A percentile compares a stretch with the other conserved stretches of the same genome.
Conservation (phyloP, 1,140 invertebrate species). For the Phymorhynchus buccinoides region DNA sequence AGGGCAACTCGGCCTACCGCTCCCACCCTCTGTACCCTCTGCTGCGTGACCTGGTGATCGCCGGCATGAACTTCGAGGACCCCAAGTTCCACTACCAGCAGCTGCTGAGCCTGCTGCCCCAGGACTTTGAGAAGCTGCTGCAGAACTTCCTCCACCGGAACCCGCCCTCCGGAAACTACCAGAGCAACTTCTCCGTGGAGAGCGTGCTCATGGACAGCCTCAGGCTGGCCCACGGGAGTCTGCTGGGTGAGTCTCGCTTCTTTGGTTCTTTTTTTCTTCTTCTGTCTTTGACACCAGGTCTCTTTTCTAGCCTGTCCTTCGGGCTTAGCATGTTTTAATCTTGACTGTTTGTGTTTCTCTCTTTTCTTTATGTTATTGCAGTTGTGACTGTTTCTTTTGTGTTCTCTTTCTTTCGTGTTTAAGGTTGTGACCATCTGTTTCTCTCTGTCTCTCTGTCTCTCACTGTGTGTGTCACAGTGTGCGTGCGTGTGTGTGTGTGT, state of each 20-base stretch:
- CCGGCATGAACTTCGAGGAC: slow-evolving; percentile 71
- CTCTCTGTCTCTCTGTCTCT: too few relatives aligned
- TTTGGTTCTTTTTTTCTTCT: too few relatives aligned
- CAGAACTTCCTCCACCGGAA: slow-evolving; percentile 71
- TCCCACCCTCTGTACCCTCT: slow-evolving; percentile 72
- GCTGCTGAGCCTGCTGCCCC: slow-evolving; percentile 68
- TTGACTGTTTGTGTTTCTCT: too few relatives aligned
- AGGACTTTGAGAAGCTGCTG: slow-evolving; percentile 68
- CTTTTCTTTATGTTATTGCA: too few relatives aligned
- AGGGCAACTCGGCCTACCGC: slow-evolving; percentile 67
- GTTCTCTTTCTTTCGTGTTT: too few relatives aligned
- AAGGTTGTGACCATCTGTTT: too few relatives aligned
- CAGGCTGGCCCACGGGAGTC: slow-evolving; percentile 68
- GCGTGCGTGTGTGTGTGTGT: too few relatives aligned
- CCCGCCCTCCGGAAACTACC: slow-evolving; percentile 65
- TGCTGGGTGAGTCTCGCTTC: slow-evolving; percentile 66
- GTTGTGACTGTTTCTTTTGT: too few relatives aligned
- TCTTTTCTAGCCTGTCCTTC: too few relatives aligned
- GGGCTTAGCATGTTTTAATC: too few relatives aligned
- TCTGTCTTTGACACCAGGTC: too few relatives aligned
- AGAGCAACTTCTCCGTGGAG: slow-evolving; percentile 68
- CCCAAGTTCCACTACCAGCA: slow-evolving; percentile 70
- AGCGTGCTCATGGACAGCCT: slow-evolving; percentile 72
- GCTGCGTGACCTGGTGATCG: slow-evolving; percentile 71
- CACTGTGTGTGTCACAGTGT: too few relatives aligned